phyloP scores from a whole-genome alignment of 2,113 vertebrate genomes.

The Brevimyrus niger region DNA sequence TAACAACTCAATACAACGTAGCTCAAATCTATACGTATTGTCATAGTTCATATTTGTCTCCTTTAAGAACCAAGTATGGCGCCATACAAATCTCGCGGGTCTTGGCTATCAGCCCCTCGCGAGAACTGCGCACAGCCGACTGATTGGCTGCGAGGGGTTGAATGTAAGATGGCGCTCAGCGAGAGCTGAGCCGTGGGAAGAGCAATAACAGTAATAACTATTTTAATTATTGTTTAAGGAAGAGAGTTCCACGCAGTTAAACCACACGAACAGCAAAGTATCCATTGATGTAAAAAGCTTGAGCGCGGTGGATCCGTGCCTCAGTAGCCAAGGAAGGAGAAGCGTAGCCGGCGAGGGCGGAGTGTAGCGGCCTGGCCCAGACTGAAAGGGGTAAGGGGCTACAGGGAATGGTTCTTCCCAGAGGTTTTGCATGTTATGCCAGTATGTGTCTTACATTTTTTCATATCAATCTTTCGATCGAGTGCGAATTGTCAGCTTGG shows the following conservation, averaged over 20 bases:
- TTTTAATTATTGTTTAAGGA: neutral
- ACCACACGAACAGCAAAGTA: neutral
- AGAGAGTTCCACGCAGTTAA: neutral
- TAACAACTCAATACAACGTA: neutral
- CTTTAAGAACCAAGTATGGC: neutral
- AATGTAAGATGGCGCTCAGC: slow-evolving; percentile 75
- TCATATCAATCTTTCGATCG: neutral
- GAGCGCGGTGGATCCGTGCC: neutral
- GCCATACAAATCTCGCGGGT: slow-evolving; percentile 26
- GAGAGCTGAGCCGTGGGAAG: slow-evolving; percentile 67
- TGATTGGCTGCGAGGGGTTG: slow-evolving; percentile 61
- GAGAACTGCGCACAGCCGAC: slow-evolving; percentile 33
- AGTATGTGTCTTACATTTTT: neutral
- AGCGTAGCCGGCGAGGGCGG: slow-evolving; percentile 10
- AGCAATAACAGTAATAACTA: slow-evolving; percentile 29
- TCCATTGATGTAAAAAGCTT: neutral
- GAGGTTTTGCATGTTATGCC: neutral
- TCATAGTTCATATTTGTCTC: neutral
- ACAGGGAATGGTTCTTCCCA: neutral
- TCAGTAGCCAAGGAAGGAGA: neutral
- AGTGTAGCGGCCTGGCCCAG: slow-evolving; percentile 12
- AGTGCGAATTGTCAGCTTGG: neutral
- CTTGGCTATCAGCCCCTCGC: slow-evolving; percentile 56
- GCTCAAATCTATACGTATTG: neutral
- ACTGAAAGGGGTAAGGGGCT: slow-evolving; percentile 15